Conservation (phyloP, 92 coral and sea anemone species). For the Phymanthus crucifer region DNA sequence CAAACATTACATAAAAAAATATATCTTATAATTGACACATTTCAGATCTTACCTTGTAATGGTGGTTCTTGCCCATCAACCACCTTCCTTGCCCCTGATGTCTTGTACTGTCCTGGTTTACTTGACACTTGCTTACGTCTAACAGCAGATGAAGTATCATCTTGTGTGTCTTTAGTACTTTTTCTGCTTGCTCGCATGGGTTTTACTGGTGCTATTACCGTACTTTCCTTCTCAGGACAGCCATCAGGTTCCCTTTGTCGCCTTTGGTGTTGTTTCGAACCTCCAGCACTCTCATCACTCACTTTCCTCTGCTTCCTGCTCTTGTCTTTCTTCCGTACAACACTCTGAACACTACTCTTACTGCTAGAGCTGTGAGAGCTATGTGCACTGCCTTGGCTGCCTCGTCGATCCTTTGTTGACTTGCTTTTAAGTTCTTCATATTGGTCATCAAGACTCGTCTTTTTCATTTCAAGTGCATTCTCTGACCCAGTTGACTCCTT, state of each 20-base stretch:
- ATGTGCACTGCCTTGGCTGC: constrained; percentile 69
- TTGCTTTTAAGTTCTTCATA: constrained; percentile 33
- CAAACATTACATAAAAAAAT: neutral
- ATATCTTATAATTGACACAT: neutral
- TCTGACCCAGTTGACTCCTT: constrained; percentile 29
- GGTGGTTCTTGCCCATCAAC: constrained; percentile 15
- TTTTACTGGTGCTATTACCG: neutral
- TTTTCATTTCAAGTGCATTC: constrained; percentile 28
- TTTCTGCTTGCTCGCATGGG: neutral
- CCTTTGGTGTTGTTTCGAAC: constrained; percentile 7
- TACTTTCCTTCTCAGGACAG: constrained; percentile 27
- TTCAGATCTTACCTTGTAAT: neutral
- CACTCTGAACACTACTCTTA: constrained; percentile 73
- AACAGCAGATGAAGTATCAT: neutral
- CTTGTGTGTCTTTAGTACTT: constrained; percentile 10
- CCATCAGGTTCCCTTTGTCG: constrained; percentile 32
- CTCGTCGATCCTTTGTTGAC: constrained; percentile 30
- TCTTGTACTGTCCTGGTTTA: neutral
- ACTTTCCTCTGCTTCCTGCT: constrained; percentile 16
- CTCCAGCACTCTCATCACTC: constrained; percentile 6
- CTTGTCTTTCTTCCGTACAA: constrained; percentile 42
- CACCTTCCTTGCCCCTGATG: constrained; percentile 7
- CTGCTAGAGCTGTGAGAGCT: constrained; percentile 85
- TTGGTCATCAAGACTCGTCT: constrained; percentile 60
- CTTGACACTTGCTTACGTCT: neutral